phyloP scores from a whole-genome alignment of 2,113 vertebrate species.

The Upupa epops region DNA sequence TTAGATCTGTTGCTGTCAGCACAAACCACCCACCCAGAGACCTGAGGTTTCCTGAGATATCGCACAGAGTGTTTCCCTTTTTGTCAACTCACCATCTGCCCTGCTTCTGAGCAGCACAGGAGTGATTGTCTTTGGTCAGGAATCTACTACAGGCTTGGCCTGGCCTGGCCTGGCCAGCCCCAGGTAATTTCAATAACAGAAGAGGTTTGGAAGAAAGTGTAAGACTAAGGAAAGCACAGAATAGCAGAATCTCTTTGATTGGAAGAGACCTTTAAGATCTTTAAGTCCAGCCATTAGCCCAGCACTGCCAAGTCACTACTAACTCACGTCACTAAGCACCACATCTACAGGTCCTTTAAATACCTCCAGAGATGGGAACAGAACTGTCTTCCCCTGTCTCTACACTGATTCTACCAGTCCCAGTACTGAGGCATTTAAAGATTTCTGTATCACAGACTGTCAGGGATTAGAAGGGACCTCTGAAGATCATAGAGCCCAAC shows the following conservation, averaged over 20 bases:
- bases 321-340: too few species aligned
- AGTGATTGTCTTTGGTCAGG: background rate
- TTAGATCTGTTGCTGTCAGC: constrained; percentile 30
- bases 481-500: too few species aligned
- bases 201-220: background rate
- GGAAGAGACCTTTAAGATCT: too few species aligned
- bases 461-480: too few species aligned
- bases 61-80: background rate
- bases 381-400: background rate
- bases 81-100: background rate
- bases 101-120: background rate
- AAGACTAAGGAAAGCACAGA: background rate
- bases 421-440: background rate
- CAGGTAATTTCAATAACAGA: background rate
- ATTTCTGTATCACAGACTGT: background rate
- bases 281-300: too few species aligned
- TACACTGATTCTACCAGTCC: background rate
- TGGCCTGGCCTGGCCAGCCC: background rate
- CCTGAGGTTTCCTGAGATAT: background rate
- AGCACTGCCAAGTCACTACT: too few species aligned
- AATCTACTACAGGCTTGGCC: background rate
- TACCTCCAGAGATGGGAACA: too few species aligned
- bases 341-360: too few species aligned
- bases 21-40: constrained; percentile 26
- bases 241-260: too few species aligned